Percentiles rank a stretch among this genome's conserved stretches.
phyloP scores from a whole-genome alignment of 2,888 invertebrate species.

The Trachelus iudaicus region DNA sequence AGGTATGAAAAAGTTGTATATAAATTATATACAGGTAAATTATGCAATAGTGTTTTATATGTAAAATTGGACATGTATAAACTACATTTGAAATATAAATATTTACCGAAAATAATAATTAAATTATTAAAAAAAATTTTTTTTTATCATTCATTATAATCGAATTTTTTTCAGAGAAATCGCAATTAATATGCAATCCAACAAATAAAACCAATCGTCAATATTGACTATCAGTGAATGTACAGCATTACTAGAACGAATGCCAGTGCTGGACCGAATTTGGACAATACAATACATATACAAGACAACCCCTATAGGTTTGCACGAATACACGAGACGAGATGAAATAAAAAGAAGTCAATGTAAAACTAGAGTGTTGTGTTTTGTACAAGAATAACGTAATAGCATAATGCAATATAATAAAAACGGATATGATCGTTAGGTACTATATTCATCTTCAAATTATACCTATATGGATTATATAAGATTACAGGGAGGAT shows the following conservation, averaged over 20 bases:
- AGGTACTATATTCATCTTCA: background rate
- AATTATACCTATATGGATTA: background rate
- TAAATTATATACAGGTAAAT: background rate
- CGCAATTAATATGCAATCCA: too few species aligned
- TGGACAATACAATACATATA: too few species aligned
- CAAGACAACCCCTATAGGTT: too few species aligned
- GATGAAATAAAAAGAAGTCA: too few species aligned
- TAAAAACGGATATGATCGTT: background rate
- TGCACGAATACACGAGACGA: too few species aligned
- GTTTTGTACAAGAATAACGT: too few species aligned
- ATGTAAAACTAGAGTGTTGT: too few species aligned
- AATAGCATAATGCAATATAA: background rate
- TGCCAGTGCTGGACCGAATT: background rate
- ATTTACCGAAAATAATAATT: background rate
- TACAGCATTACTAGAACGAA: too few species aligned
- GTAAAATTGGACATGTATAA: background rate
- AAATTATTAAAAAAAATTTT: background rate
- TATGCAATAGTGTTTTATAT: background rate
- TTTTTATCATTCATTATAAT: background rate
- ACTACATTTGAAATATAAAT: background rate
- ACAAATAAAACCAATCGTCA: too few species aligned
- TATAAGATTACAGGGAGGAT: background rate
- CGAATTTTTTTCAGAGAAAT: background rate
- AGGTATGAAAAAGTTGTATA: background rate
- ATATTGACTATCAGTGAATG: too few species aligned